Evolutionary conservation across 2,797 vertebrate species (phyloP).

Genomic region (Parauchenoglanis punctatus): DNA sequence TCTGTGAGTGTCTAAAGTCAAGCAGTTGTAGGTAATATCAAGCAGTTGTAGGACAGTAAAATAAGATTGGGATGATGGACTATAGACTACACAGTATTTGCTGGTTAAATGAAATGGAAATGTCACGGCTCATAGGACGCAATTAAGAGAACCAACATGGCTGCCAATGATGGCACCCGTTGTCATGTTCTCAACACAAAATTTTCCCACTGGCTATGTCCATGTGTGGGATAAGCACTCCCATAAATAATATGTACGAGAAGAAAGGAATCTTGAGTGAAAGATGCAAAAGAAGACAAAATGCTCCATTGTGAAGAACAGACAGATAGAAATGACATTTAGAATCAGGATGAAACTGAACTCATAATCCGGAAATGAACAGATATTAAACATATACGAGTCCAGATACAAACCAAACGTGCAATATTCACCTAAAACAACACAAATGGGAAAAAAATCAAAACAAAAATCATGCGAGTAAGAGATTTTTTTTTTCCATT

Average conservation of each 20-base stretch:
- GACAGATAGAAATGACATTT: not conserved
- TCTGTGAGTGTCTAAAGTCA: not conserved
- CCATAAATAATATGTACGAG: not conserved
- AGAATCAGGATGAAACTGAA: not conserved
- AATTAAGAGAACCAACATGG: not conserved
- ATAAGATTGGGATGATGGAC: not conserved
- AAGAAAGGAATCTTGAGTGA: not conserved
- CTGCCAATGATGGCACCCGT: not conserved
- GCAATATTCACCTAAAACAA: not conserved
- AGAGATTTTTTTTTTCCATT: not conserved
- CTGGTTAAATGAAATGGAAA: not conserved
- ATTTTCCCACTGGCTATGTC: not conserved
- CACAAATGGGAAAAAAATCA: not conserved
- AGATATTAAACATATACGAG: not conserved
- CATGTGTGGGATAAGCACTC: not conserved
- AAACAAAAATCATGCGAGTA: not conserved
- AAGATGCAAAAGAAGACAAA: not conserved
- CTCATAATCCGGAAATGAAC: not conserved
- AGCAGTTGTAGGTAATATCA: not conserved
- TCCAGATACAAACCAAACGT: not conserved
- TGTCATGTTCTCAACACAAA: not conserved
- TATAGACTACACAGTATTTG: not conserved
- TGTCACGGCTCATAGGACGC: not conserved
- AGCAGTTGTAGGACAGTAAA: not conserved
- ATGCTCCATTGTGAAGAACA: not conserved